These are phyloP conservation scores for Oreotragus oreotragus DNA, from an alignment of 2,113 vertebrate species.

Conservation along the genomic window DNA sequence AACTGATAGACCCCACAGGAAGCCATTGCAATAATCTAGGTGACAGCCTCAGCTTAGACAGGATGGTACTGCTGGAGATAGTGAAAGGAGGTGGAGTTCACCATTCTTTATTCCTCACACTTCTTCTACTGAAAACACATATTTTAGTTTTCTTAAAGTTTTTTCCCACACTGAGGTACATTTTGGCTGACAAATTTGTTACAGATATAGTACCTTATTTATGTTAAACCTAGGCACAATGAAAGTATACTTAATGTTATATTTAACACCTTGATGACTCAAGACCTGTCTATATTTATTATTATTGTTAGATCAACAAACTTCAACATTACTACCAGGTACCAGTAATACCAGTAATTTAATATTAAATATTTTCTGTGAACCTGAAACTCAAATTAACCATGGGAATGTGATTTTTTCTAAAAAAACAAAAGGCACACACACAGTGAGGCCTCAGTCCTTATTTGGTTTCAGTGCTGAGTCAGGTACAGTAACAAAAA, in stretches of 20 bases:
- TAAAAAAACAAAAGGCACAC: neutral
- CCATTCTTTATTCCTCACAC: neutral
- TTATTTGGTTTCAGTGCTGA: neutral
- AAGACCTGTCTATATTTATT: neutral
- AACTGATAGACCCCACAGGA: neutral
- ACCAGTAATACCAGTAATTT: neutral
- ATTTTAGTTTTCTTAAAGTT: neutral
- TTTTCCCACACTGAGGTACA: neutral
- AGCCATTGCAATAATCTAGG: neutral
- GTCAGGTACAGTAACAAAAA: neutral
- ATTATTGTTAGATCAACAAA: neutral
- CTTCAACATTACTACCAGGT: neutral
- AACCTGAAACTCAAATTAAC: neutral
- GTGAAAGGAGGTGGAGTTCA: neutral
- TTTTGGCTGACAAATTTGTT: neutral
- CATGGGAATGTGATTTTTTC: neutral
- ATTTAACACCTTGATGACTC: neutral
- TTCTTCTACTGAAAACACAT: neutral
- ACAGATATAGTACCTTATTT: neutral
- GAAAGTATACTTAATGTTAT: neutral
- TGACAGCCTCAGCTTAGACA: neutral
- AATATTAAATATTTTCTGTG: neutral
- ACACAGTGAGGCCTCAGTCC: neutral
- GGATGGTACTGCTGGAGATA: neutral
- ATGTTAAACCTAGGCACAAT: neutral